A percentile compares a stretch with the other conserved stretches of the same genome.
These are phyloP conservation scores for Platysteira castanea DNA, from an alignment of 2,113 vertebrate genomes.

Conservation along the genomic window DNA sequence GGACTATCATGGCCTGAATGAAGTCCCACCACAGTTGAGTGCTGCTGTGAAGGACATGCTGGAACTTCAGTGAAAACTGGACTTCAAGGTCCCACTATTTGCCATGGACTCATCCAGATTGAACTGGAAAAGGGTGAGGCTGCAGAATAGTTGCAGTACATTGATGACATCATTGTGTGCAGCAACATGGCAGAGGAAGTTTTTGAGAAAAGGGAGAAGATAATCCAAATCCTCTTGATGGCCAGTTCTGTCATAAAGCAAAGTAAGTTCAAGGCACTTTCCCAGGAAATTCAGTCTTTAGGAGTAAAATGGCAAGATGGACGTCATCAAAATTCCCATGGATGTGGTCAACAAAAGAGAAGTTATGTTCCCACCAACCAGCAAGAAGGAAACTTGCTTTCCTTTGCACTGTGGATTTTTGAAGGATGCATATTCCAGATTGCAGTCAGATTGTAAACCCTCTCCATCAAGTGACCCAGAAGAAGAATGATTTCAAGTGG, in stretches of 20 bases:
- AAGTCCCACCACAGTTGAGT: background rate
- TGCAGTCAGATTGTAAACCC: background rate
- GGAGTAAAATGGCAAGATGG: background rate
- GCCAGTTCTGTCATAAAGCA: background rate
- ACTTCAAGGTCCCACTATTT: background rate
- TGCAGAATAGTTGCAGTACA: background rate
- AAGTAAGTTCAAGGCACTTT: background rate
- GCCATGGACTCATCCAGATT: background rate
- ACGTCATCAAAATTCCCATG: background rate
- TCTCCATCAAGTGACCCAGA: background rate
- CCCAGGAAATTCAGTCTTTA: background rate
- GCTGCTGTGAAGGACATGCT: background rate
- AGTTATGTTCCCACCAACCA: background rate
- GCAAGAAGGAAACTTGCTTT: background rate
- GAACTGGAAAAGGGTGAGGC: background rate
- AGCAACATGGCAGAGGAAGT: background rate
- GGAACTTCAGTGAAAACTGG: background rate
- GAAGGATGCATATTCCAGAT: background rate
- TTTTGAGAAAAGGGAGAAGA: background rate
- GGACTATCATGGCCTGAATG: fast-evolving
- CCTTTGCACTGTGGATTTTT: background rate
- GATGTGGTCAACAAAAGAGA: background rate
- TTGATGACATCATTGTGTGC: background rate
- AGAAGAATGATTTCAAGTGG: background rate
- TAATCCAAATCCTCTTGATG: background rate